Evolutionary conservation across 2,888 invertebrate genomes (phyloP), one percentile per base, ranked within the genome.

Genomic region (Chrysotoxum bicinctum): DNA sequence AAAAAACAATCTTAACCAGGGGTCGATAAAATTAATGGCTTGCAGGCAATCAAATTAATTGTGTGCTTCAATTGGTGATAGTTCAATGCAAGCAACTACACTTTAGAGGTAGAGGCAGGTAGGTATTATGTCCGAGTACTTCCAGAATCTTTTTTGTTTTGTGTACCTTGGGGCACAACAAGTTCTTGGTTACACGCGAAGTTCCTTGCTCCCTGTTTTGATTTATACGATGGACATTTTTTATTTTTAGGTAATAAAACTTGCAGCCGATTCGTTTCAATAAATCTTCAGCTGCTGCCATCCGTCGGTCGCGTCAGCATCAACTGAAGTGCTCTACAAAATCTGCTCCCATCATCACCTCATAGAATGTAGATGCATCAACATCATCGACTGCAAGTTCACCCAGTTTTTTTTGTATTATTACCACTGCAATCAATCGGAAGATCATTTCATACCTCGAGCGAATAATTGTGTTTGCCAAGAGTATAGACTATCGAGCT

Each of bases 361-460:
- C 26, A 10, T 50, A 58, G 35, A 19, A 21, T 16, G 6, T 50
- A 19, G 21, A 50, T 66, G 50, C 35, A 45, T 19, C 45, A 45
- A 45, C 45, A 40, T 26, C 37, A 60, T 60, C 26, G 35, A n/a
- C 48, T 50, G 35, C 66, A 66, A 66, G 66, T 66, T 66, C 43
- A 83, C 74, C 73, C 69, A 32, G 30, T 60, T 84, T 80, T 64
- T 37, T 9, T 45, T 16, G 1, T 58, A 58, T 37, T 30, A 79
- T 54, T 70, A 54, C 69, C 64, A 79, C 69, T 70, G 80, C 84
- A 84, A 84, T 84, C 80, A 84, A 84, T 84, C 84, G 80, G 79
- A 76, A 84, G 84, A 84, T 84, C 84, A 84, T 66, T 84, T 80
- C 75, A 80, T 84, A 66, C 70, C 66, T 60, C 66, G 45, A 60